Evolutionary conservation across 2,797 vertebrate genomes (phyloP).

Genomic region (Bradypus variegatus): DNA sequence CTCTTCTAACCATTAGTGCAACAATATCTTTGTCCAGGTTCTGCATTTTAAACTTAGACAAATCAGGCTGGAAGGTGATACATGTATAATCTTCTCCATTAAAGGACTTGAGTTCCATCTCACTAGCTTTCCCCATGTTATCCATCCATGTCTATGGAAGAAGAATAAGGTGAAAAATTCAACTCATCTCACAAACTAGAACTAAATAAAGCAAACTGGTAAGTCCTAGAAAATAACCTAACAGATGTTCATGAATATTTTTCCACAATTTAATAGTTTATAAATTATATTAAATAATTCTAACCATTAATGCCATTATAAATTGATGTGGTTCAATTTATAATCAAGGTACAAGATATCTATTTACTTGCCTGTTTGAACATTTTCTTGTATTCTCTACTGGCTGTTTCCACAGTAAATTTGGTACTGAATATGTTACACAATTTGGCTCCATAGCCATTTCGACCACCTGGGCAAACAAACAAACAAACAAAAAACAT

Average conservation of each 20-base stretch:
- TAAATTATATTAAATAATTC: conserved; percentile 23
- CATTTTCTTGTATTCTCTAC: conserved; percentile 84
- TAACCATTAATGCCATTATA: conserved; percentile 1
- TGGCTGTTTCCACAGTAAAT: conserved; percentile 96
- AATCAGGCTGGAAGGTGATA: conserved; percentile 93
- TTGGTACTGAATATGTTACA: conserved; percentile 99
- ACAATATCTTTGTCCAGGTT: conserved; percentile 91
- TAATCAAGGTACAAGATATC: not conserved
- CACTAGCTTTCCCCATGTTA: conserved; percentile 88
- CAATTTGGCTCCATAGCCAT: conserved; percentile 97
- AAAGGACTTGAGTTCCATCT: conserved; percentile 82
- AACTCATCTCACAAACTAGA: not conserved
- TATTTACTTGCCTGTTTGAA: conserved; percentile 88
- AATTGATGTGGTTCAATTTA: not conserved
- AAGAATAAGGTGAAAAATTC: conserved; percentile 41
- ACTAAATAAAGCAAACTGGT: conserved; percentile 6
- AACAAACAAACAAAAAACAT: not conserved
- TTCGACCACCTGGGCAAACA: conserved; percentile 87
- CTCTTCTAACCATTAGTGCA: conserved; percentile 93
- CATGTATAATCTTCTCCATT: conserved; percentile 92
- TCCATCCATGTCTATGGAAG: conserved; percentile 87
- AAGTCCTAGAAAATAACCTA: not conserved
- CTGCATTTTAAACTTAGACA: conserved; percentile 96
- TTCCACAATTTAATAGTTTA: not conserved
- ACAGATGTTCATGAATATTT: not conserved